Evolutionary conservation across 2,113 vertebrate species (phyloP).

Genomic region (Eurypyga helias): DNA sequence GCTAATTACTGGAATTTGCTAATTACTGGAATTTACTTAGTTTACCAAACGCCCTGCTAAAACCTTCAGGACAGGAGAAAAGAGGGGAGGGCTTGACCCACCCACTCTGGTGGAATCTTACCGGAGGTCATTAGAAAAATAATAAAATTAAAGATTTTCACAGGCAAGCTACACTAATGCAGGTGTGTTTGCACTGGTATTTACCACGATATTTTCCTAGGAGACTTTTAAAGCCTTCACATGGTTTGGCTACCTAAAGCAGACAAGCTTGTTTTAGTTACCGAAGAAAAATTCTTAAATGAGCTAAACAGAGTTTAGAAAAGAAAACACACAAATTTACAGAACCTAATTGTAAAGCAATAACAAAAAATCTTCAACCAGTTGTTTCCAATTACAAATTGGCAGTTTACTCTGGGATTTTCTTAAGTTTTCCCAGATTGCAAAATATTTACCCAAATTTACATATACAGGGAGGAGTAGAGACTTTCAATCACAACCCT

Average conservation of each 20-base stretch:
- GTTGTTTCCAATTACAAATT: constrained; percentile 10
- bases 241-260: not conserved
- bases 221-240: not conserved
- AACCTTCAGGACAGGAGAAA: not conserved
- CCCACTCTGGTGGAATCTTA: not conserved
- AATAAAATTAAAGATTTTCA: not conserved
- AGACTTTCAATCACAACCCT: not conserved
- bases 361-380: not conserved
- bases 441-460: constrained; percentile 42
- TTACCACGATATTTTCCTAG: not conserved
- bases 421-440: constrained; percentile 7
- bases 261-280: not conserved
- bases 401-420: not conserved
- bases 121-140: not conserved
- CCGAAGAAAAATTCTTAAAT: not conserved
- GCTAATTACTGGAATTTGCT: not conserved
- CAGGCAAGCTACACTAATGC: not conserved
- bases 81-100: not conserved
- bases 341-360: not conserved
- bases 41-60: not conserved
- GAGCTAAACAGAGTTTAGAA: not conserved
- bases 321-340: not conserved
- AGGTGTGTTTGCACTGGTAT: not conserved
- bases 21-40: not conserved
- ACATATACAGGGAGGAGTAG: not conserved